Evolutionary conservation across 2,797 vertebrate genomes (phyloP).

Genomic region (Neosilurus mollespiculum): DNA sequence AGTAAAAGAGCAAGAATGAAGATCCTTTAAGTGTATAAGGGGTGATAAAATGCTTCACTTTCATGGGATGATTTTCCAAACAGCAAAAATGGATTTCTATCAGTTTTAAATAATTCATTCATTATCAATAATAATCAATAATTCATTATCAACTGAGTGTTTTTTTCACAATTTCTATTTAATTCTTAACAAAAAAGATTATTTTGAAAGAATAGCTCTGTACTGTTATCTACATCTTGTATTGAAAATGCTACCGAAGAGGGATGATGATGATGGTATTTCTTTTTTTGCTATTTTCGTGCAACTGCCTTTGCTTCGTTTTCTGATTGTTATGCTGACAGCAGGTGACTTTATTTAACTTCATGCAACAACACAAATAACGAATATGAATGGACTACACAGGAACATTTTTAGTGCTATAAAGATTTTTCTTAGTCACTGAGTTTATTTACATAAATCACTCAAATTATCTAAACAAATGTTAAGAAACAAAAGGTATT

Average conservation of each 20-base stretch:
- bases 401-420: background rate
- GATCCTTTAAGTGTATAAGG: too few relatives aligned
- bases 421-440: background rate
- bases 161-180: background rate
- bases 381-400: background rate
- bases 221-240: background rate
- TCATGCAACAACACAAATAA: background rate
- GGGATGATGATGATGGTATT: background rate
- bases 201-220: background rate
- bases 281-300: background rate
- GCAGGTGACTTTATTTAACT: background rate
- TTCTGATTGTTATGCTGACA: background rate
- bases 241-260: background rate
- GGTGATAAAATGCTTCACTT: background rate
- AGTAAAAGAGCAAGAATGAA: too few relatives aligned
- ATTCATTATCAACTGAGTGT: background rate
- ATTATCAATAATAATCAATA: too few relatives aligned
- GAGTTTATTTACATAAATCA: background rate
- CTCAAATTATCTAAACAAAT: background rate
- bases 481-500: background rate
- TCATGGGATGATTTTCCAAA: background rate
- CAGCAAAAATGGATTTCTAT: background rate
- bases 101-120: background rate
- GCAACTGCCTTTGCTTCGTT: background rate
- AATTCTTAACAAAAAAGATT: background rate